Conservation (phyloP, 2,113 vertebrate species). For the Onychorhynchus coronatus region DNA sequence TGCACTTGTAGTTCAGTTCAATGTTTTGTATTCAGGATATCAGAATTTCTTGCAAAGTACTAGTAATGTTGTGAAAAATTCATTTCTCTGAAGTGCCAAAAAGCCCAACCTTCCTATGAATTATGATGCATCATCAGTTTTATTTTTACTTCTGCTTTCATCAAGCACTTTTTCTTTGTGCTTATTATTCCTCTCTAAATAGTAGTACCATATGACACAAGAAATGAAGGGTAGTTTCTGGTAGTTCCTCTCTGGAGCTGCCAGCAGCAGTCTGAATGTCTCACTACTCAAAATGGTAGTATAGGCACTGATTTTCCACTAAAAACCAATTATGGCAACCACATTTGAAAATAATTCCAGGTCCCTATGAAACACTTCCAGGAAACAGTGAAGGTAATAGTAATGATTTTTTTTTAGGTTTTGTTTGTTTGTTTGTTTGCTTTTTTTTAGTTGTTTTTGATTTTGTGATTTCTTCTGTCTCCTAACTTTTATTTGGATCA, state of each 20-base stretch:
- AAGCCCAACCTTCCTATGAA: background rate
- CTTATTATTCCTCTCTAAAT: conserved; percentile 41
- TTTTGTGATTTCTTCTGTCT: background rate
- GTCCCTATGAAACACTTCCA: background rate
- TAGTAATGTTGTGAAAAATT: background rate
- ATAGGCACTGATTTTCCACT: background rate
- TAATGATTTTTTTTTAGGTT: background rate
- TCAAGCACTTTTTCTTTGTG: conserved; percentile 15
- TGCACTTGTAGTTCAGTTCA: background rate
- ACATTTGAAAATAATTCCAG: background rate
- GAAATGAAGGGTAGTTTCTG: background rate
- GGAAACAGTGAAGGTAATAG: background rate
- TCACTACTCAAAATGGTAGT: background rate
- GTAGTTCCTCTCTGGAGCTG: background rate
- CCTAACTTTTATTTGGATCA: background rate
- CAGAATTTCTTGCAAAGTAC: background rate
- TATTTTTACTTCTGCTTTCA: conserved; percentile 51
- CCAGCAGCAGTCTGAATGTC: background rate
- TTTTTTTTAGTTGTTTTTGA: background rate
- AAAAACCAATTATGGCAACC: background rate
- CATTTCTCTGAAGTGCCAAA: background rate
- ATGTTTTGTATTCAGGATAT: background rate
- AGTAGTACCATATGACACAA: background rate
- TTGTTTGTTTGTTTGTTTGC: too few relatives aligned
- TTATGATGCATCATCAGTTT: background rate